phyloP scores from a whole-genome alignment of 2,888 invertebrate genomes.

The Lasioglossum oenotherae region DNA sequence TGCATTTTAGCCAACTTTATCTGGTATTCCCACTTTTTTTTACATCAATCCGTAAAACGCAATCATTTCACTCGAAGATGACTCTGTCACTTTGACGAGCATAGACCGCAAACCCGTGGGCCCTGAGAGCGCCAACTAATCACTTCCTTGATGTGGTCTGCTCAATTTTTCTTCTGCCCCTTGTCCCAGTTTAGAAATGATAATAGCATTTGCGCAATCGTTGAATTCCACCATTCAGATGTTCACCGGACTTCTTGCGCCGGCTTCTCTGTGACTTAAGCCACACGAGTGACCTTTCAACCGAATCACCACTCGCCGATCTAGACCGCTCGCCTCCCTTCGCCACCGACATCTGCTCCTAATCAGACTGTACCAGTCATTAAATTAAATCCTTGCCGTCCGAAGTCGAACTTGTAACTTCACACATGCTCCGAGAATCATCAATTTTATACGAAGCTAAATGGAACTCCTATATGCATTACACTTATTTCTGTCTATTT shows the following conservation, averaged over 20 bases:
- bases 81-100: conserved; percentile 9
- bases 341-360: conserved; percentile 19
- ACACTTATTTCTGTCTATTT: background rate
- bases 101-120: conserved; percentile 8
- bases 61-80: background rate
- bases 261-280: conserved; percentile 55
- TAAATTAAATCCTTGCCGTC: background rate
- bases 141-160: conserved; percentile 33
- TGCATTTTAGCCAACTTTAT: background rate
- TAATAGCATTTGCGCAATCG: conserved; percentile 63
- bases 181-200: conserved; percentile 49
- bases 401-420: background rate
- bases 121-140: background rate
- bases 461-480: background rate
- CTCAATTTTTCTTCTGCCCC: conserved; percentile 42
- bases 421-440: background rate
- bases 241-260: conserved; percentile 41
- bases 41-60: background rate
- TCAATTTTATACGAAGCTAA: background rate
- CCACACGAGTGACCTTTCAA: conserved; percentile 61
- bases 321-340: conserved; percentile 38
- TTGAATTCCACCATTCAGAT: conserved; percentile 60
- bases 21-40: background rate
- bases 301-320: conserved; percentile 50
- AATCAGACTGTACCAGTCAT: conserved; percentile 26